phyloP scores from a whole-genome alignment of 2,797 vertebrate genomes.

The Diplodus sargus region DNA sequence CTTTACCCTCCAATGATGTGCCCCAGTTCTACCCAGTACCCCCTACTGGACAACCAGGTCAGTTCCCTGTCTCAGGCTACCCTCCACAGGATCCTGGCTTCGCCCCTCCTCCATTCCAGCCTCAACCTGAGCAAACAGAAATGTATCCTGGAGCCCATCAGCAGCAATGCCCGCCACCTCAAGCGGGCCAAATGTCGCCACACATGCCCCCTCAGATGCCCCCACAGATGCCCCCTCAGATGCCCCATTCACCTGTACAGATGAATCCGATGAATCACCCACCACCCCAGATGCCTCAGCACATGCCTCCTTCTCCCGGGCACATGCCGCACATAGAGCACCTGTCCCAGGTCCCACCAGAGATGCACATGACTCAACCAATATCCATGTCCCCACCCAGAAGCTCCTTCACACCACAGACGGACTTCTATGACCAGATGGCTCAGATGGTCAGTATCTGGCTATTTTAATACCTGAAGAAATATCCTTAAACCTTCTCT shows the following conservation, averaged over 20 bases:
- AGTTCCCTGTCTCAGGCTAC: constrained; percentile 67
- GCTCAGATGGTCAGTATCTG: constrained; percentile 82
- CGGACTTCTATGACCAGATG: constrained; percentile 91
- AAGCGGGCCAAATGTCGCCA: constrained; percentile 70
- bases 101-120: constrained; percentile 75
- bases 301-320: constrained; percentile 78
- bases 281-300: constrained; percentile 47
- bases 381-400: constrained; percentile 72
- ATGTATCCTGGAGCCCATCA: constrained; percentile 76
- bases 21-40: constrained; percentile 86
- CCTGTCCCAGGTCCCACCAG: constrained; percentile 22
- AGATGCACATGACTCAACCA: constrained; percentile 52
- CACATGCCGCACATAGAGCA: constrained; percentile 66
- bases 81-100: constrained; percentile 67
- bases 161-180: constrained; percentile 55
- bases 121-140: constrained; percentile 73
- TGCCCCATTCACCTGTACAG: constrained; percentile 72
- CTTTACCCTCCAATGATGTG: constrained; percentile 59
- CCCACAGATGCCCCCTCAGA: constrained; percentile 44
- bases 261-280: constrained; percentile 59
- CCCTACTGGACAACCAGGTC: constrained; percentile 71
- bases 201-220: constrained; percentile 72
- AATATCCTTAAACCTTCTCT: neutral
- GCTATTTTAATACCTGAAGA: neutral
- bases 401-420: constrained; percentile 82